Evolutionary conservation across 2,113 vertebrate species (phyloP), one percentile per base, ranked within the genome.

Genomic region (Misgurnus anguillicaudatus): DNA sequence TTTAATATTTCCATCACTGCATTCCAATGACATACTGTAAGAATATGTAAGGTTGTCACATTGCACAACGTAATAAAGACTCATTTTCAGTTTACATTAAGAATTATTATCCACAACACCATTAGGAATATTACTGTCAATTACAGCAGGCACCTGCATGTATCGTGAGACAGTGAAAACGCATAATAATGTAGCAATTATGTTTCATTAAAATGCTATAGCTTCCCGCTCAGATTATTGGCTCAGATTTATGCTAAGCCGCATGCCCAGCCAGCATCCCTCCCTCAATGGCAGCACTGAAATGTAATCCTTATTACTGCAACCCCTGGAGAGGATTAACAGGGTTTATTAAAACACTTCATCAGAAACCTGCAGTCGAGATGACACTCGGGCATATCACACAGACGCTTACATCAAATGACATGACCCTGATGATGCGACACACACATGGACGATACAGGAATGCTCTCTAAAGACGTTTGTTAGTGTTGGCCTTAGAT

Each of bases 231-330:
- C 85, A 83, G 85, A 87, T 86, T 86, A 89, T 87, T 87, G 85
- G 86, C 86, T 80, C 63, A 36, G 73, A 17, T 71, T 84, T 67
- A 13, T 86, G 84, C 86, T 51, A 80, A 86, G 75, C 83, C 62
- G 74, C 84, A 84, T 87, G 88, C 86, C 90, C 90, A 91, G 81
- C 82, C 87, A 84, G 83, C 85, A 82, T 87, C 87, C 85, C 85
- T 83, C 78, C 77, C 85, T 75, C 66, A 79, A 87, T 85, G 86
- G 88, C 86, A 86, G 80, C 72, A 84, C 84, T 88, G 89, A 89
- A 90, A 90, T 87, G 82, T 85, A 85, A 91, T 90, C 88, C 88
- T 90, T 91, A 90, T 91, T 91, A 91, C 91, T 90, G 89, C 88
- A 90, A 89, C 88, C 89, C 88, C 87, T 82, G 83, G 88, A 86